Evolutionary conservation across 1,140 invertebrate species (phyloP).

Genomic region (Sesamia nonagrioides): DNA sequence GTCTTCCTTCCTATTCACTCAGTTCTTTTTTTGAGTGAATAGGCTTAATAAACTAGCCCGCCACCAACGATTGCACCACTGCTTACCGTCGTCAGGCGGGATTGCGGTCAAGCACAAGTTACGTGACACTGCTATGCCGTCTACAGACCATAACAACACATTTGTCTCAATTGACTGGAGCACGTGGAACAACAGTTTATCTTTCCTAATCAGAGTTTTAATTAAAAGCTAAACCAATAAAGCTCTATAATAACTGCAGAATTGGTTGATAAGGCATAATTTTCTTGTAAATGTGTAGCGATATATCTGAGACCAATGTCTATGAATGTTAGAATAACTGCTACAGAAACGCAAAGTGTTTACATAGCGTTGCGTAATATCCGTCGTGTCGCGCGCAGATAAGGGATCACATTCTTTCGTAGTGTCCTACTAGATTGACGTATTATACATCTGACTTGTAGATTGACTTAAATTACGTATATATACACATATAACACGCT

Average conservation of each 20-base stretch:
- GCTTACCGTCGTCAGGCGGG: too few species aligned
- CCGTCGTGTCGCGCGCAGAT: not conserved
- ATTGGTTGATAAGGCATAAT: not conserved
- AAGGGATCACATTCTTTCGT: not conserved
- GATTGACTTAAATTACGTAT: slow-evolving; percentile 11
- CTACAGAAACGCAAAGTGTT: not conserved
- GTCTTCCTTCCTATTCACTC: too few species aligned
- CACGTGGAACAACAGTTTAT: slow-evolving; percentile 6
- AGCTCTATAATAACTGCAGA: not conserved
- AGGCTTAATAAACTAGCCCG: too few species aligned
- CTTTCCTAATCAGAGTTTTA: slow-evolving; percentile 17
- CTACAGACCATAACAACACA: not conserved
- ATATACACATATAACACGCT: not conserved
- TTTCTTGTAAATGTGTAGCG: not conserved
- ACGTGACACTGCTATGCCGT: slow-evolving; percentile 1
- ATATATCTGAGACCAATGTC: not conserved
- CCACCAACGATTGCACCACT: too few species aligned
- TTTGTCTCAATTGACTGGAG: slow-evolving; percentile 32
- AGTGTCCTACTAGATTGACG: not conserved
- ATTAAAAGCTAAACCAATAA: slow-evolving; percentile 23
- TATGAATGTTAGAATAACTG: not conserved
- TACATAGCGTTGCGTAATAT: slow-evolving; percentile 10
- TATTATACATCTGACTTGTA: not conserved
- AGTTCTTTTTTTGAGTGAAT: too few species aligned
- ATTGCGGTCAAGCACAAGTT: too few species aligned